These are phyloP conservation scores for Masnerella sp. DNA, from an alignment of 2,888 invertebrate genomes.

Conservation along the genomic window DNA sequence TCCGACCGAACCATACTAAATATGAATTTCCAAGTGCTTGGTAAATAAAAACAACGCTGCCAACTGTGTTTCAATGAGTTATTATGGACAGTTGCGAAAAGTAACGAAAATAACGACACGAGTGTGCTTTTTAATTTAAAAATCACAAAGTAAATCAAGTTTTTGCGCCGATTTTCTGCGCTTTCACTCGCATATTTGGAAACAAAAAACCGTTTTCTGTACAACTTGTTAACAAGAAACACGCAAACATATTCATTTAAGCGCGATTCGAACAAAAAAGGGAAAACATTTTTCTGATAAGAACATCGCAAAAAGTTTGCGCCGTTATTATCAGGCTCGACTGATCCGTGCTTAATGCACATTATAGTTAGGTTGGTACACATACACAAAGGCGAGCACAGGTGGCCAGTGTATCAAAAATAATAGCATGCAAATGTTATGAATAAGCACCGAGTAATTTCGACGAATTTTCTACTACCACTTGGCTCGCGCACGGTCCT, in stretches of 20 bases:
- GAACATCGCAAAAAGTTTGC: slow-evolving; percentile 5
- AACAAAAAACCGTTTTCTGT: slow-evolving; percentile 6
- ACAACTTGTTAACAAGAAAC: background rate
- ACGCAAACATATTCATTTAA: slow-evolving; percentile 18
- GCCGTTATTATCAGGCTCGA: slow-evolving; percentile 25
- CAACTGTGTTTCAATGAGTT: slow-evolving; percentile 54
- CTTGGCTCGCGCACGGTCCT: slow-evolving; percentile 44
- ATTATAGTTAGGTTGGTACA: slow-evolving; percentile 21
- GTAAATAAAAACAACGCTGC: slow-evolving; percentile 56
- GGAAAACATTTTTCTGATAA: slow-evolving; percentile 22
- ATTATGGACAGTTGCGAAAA: slow-evolving; percentile 52
- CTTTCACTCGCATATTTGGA: slow-evolving; percentile 7
- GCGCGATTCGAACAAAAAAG: no score
- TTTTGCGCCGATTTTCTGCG: slow-evolving; percentile 16
- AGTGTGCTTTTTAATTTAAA: slow-evolving; percentile 49
- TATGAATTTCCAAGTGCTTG: slow-evolving; percentile 59
- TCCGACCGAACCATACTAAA: slow-evolving; percentile 51
- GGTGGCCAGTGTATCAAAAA: slow-evolving; percentile 64
- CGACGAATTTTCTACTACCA: slow-evolving; percentile 66
- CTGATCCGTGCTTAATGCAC: slow-evolving; percentile 29
- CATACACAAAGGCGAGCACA: slow-evolving; percentile 49
- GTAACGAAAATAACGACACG: slow-evolving; percentile 40
- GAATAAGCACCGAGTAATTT: slow-evolving; percentile 72
- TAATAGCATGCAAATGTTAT: slow-evolving; percentile 71
- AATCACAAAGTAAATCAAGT: slow-evolving; percentile 49